These are phyloP conservation scores for Ophioninae sp. DNA, from an alignment of 2,888 invertebrate genomes.

Conservation along the genomic window DNA sequence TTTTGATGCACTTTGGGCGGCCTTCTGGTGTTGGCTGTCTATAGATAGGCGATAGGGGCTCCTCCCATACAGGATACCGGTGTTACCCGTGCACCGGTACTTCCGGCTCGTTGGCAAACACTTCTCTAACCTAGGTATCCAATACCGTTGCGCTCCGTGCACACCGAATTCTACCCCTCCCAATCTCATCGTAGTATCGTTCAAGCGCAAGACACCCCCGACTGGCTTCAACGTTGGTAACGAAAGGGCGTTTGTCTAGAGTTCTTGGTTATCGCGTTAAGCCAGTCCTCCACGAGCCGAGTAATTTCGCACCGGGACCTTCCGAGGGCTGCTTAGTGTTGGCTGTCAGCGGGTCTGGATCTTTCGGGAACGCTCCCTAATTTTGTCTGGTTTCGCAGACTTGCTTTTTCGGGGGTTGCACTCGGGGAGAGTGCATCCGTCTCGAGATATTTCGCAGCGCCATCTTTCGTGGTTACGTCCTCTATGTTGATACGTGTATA, in stretches of 20 bases:
- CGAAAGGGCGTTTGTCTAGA: neutral
- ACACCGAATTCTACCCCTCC: too few relatives aligned
- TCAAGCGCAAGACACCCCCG: too few relatives aligned
- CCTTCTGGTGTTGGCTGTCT: conserved; percentile 15
- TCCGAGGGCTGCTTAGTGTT: too few relatives aligned
- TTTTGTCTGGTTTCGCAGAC: too few relatives aligned
- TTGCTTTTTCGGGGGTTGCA: too few relatives aligned
- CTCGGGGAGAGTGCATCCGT: neutral
- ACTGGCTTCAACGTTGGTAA: neutral
- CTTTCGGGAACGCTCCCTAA: too few relatives aligned
- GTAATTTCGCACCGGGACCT: too few relatives aligned
- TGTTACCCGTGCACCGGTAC: conserved; percentile 12
- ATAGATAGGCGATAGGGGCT: conserved; percentile 39
- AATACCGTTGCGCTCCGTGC: too few relatives aligned
- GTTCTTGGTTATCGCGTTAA: neutral
- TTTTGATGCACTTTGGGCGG: neutral
- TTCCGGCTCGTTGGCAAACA: conserved; percentile 51
- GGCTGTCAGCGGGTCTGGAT: too few relatives aligned
- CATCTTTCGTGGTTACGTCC: neutral
- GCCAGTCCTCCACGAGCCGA: neutral
- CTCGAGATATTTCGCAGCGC: neutral
- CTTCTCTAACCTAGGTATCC: neutral
- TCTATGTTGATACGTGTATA: neutral
- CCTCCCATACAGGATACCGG: conserved; percentile 23
- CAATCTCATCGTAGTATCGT: too few relatives aligned